Evolutionary conservation across 30 jellyfish, hydroid and myxozoan genomes (phyloP), one percentile per base, ranked within the genome.

Genomic region (Hydractinia symbiolongicarpus): DNA sequence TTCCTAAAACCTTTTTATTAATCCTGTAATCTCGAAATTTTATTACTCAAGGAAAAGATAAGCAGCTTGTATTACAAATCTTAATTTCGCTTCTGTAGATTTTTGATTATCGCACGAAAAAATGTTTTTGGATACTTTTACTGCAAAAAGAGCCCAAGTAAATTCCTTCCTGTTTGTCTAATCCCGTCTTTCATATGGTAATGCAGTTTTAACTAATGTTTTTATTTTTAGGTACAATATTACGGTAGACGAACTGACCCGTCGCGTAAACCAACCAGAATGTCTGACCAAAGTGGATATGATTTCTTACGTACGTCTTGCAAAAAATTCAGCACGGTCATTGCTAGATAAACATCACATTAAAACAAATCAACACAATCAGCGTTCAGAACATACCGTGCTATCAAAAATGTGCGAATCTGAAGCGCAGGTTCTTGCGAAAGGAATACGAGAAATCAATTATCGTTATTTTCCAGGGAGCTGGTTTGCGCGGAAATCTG

Each of bases 291-390:
- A 91, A 75, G 97, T 91, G 51, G 97, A 91, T 64, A 85, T 91
- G 97, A 91, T 91, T 49, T 85, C 97, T 6, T 91, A 91, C 53
- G 81, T 91, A 66, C 87, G 97, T 52, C 78, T 91, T 1, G 97
- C 97, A 21, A 91, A 91, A 68, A 91, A 78, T 40, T 79, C 95
- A 4, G 97, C 97, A 11, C 89, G 97, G 21, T 79, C 60, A 53
- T 86, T 91, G 4, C 95, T 91, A 19, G 86, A 91, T 66, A 86
- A 73, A 50, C 84, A 91, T 61, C 84, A 83, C 82, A 86, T 91
- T 19, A 77, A 61, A 49, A 72, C 81, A 55, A 76, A 85, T 10
- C 84, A 81, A 55, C 97, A 86, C 57, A 88, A 83, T 54, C 92
- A 94, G 53, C 91, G 82, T 9, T 86, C 96, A 73, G 82, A 72